These are phyloP conservation scores for Falco concolor DNA, from an alignment of 2,797 vertebrate species.

Conservation along the genomic window DNA sequence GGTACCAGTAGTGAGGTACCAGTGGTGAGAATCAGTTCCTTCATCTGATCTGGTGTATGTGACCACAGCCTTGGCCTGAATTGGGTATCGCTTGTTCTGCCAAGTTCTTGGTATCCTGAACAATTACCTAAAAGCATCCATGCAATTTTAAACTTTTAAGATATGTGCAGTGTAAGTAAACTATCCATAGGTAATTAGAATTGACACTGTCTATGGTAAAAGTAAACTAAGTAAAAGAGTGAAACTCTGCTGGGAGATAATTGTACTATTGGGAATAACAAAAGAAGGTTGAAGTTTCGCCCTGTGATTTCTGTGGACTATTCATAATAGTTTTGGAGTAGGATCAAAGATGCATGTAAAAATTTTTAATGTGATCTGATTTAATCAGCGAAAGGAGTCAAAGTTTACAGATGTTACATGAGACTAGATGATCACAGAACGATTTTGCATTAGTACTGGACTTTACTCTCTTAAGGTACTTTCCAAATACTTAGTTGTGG, in stretches of 20 bases:
- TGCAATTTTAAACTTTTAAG: not conserved
- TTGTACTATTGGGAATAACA: not conserved
- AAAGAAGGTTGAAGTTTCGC: not conserved
- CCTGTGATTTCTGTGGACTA: not conserved
- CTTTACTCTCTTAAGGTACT: not conserved
- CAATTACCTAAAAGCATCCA: not conserved
- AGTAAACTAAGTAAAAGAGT: not conserved
- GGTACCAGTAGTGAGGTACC: not conserved
- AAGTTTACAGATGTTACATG: not conserved
- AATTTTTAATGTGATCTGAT: not conserved
- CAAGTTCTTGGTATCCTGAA: not conserved
- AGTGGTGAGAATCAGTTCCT: not conserved
- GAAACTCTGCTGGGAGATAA: not conserved
- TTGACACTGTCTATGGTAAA: not conserved
- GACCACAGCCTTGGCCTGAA: not conserved
- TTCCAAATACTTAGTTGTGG: not conserved
- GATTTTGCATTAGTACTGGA: not conserved
- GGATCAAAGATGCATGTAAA: not conserved
- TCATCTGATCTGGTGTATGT: not conserved
- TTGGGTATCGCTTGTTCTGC: not conserved
- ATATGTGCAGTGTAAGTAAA: not conserved
- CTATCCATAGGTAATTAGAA: not conserved
- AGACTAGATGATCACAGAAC: not conserved
- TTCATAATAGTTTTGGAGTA: not conserved
- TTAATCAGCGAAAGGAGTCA: not conserved